Evolutionary conservation across 1,140 invertebrate species (phyloP), one percentile per base, ranked within the genome.

Genomic region (Aphaenogaster rudis): DNA sequence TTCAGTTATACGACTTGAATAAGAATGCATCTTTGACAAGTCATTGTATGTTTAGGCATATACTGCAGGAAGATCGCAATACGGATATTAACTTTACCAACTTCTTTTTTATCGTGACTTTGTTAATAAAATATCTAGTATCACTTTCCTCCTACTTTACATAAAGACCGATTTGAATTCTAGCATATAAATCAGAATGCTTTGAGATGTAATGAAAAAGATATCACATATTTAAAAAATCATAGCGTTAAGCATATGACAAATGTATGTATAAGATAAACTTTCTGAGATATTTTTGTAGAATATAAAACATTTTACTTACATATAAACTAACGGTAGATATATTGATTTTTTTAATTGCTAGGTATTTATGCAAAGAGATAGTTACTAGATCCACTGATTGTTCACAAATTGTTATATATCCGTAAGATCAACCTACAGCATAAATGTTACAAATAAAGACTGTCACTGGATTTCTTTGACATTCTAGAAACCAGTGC

Each of bases 1-100:
- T 94, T 93, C 90, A 89, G 86, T 90, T 88, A 48, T 86, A 91
- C 80, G 89, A 94, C 91, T 94, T 92, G 86, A 88, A 66, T 78
- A 87, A 88, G 77, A 90, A 92, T 92, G 42, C 77, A 57, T 81
- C 87, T 89, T 88, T 66, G 89, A 74, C 87, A 91, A 92, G 88
- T 86, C 87, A 90, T 91, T 69, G 77, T 72, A 90, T 63, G 84
- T 92, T 90, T 91, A 92, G 88, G 86, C 88, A 82, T 91, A 89
- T 92, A 81, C 88, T 93, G 91, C 89, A 90, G 86, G 87, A 86
- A 63, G 88, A 91, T 86, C 63, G 1, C 61, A 61, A 13, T 66
- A 85, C 80, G 79, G 80, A 86, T 87, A 59, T 63, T 36, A 67
- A 76, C 3, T 50, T 50, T 69, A 28, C 42, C 42, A 63, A 33